Evolutionary conservation across 2,888 invertebrate species (phyloP), one percentile per base, ranked within the genome.

Genomic region (Doris montereyensis): DNA sequence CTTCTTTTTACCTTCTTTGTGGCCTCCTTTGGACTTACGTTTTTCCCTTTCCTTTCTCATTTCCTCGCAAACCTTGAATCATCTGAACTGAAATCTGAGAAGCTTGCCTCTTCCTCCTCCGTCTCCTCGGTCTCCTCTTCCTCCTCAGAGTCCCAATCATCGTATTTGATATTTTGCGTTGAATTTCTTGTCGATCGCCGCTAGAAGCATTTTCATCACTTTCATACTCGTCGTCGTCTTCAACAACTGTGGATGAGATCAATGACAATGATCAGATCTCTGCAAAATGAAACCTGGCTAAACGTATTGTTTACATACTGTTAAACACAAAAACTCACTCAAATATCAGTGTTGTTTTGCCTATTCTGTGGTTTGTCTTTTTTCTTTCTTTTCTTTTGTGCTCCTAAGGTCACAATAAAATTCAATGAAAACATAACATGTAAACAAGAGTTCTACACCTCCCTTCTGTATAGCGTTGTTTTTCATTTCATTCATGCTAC

Each of bases 81-180:
- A 1, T 80, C 81, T 0, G 82, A 82, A 24, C 81, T 79, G 62
- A 41, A 67, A 57, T 81, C 82, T 21, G 84, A 78, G 4, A 84
- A 80, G 30, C 84, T 86, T 8, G 81, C 83, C 8, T 83, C 79
- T 60, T 84, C 84, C 26, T 84, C 83, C 41, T 84, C 82, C 3
- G 81, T 80, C 57, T 85, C 85, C 10, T 84, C 79, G 17, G 73
- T 73, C 21, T 71, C 80, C 30, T 83, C 83, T 8, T 81, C 85
- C 68, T 87, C 86, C 70, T 88, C 86, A 65, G 86, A 86, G 58
- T 84, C 83, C 73, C 84, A 81, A 70, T 87, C 87, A n/a, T 82
- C 76, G 73, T 87, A 87, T 67, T 83, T 85, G 5, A 86, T 84
- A 41, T 80, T 81, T 32, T 85, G 81, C 2, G 84, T 81, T 10